These are phyloP conservation scores for Brachymystax lenok DNA, from an alignment of 2,797 vertebrate species.

Conservation along the genomic window DNA sequence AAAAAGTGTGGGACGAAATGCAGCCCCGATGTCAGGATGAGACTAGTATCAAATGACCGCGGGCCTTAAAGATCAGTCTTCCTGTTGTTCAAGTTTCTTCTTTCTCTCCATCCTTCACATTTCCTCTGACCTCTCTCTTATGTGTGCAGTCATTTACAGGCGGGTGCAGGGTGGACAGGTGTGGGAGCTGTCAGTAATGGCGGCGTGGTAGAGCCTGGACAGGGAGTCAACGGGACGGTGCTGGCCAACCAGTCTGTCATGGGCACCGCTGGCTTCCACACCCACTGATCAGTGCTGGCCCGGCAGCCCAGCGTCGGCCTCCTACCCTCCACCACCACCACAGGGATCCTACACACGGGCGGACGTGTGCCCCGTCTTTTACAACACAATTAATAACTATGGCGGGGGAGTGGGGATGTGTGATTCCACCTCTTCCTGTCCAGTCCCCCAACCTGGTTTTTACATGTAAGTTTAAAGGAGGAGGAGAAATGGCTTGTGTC, in stretches of 20 bases:
- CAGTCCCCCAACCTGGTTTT: slow-evolving; percentile 60
- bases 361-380: slow-evolving; percentile 51
- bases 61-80: neutral
- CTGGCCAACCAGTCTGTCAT: slow-evolving; percentile 88
- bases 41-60: too few relatives aligned
- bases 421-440: slow-evolving; percentile 49
- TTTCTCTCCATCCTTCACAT: neutral
- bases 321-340: slow-evolving; percentile 27
- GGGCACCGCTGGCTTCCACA: slow-evolving; percentile 89
- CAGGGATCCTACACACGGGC: slow-evolving; percentile 51
- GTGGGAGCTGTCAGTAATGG: slow-evolving; percentile 77
- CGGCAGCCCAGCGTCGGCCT: neutral
- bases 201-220: slow-evolving; percentile 81
- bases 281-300: slow-evolving; percentile 78
- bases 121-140: neutral
- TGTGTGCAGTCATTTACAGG: slow-evolving; percentile 78
- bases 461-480: slow-evolving; percentile 58
- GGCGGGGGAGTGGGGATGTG: slow-evolving; percentile 56
- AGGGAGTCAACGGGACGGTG: slow-evolving; percentile 88
- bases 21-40: neutral
- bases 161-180: slow-evolving; percentile 87
- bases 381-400: slow-evolving; percentile 53
- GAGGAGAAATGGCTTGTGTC: slow-evolving; percentile 51
- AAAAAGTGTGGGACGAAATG: neutral
- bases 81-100: too few relatives aligned